Conservation (phyloP, 2,113 vertebrate genomes). For the Chionis minor region DNA sequence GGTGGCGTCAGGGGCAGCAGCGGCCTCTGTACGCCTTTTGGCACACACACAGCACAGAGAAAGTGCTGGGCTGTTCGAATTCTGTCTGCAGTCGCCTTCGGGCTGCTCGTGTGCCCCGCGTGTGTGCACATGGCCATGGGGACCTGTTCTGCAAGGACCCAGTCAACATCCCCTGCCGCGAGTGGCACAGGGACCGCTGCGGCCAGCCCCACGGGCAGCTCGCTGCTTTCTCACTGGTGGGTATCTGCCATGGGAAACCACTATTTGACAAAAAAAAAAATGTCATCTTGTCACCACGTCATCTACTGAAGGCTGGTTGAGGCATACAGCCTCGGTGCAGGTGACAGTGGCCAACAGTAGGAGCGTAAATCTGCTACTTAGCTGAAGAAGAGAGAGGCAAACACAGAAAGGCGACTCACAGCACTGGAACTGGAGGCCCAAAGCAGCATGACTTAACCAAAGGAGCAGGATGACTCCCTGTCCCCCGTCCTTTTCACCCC, state of each 20-base stretch:
- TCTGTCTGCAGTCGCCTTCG: accelerated
- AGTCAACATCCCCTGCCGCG: accelerated
- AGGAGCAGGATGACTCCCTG: background rate
- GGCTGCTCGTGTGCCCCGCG: accelerated
- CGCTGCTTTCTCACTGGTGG: background rate
- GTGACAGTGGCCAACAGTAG: background rate
- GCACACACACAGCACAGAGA: accelerated
- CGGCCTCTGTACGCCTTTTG: background rate
- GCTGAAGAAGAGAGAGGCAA: background rate
- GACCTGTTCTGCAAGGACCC: background rate
- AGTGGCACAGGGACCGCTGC: accelerated
- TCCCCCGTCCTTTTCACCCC: accelerated
- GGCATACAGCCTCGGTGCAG: background rate
- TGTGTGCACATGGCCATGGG: accelerated
- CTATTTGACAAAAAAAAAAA: background rate
- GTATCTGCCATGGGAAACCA: background rate
- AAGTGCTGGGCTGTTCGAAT: accelerated
- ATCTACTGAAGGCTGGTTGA: background rate
- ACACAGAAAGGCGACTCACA: background rate
- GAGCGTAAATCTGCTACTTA: background rate
- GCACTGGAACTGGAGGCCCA: background rate
- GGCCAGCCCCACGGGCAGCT: accelerated
- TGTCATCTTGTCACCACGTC: background rate
- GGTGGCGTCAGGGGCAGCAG: background rate
- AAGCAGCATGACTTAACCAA: background rate